Evolutionary conservation across 2,888 invertebrate species (phyloP).

Genomic region (Tridacna gigas): DNA sequence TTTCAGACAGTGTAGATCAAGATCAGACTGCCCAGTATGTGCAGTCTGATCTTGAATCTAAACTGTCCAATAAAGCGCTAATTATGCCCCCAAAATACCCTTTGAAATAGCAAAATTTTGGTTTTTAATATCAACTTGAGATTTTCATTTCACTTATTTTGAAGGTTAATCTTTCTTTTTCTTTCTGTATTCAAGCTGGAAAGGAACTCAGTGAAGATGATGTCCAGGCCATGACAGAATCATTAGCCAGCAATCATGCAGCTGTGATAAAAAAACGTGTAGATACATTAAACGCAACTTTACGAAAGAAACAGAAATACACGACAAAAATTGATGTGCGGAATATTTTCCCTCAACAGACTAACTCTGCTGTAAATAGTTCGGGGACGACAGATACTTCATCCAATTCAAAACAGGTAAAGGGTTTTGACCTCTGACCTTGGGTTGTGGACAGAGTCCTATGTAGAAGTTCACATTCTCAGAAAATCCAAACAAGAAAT

Average conservation of each 20-base stretch:
- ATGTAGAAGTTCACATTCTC: too few species aligned
- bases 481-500: too few species aligned
- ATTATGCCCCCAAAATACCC: too few species aligned
- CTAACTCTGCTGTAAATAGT: conserved; percentile 4
- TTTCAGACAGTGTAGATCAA: too few species aligned
- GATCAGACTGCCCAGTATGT: too few species aligned
- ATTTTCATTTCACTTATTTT: too few species aligned
- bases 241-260: conserved; percentile 88
- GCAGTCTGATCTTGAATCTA: too few species aligned
- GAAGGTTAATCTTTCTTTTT: too few species aligned
- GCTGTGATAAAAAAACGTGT: conserved; percentile 91
- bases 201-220: conserved; percentile 79
- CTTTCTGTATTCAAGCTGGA: conserved; percentile 72
- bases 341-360: conserved; percentile 74
- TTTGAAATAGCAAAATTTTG: too few species aligned
- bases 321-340: conserved; percentile 75
- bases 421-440: background rate
- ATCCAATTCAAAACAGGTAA: conserved; percentile 23
- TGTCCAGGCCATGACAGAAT: conserved; percentile 85
- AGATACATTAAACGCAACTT: conserved; percentile 91
- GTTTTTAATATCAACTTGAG: too few species aligned
- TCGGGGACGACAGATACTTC: conserved; percentile 25
- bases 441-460: too few species aligned
- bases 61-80: too few species aligned
- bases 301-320: conserved; percentile 87